phyloP scores from a whole-genome alignment of 2,888 invertebrate genomes.

The Pachydiplax longipennis region DNA sequence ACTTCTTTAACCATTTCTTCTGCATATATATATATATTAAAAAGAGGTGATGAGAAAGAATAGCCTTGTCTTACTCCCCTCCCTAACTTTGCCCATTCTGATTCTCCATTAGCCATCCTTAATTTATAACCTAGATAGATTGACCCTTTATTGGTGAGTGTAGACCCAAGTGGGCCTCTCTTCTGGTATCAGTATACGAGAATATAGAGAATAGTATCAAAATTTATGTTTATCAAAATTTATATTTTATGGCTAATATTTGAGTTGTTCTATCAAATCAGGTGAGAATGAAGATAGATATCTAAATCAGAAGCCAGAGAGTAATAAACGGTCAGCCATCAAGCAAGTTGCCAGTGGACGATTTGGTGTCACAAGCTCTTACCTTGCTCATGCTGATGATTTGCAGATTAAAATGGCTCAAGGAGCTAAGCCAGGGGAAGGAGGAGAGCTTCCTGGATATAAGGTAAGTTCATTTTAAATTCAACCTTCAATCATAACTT shows the following conservation, averaged over 20 bases:
- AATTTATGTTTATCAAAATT: no score
- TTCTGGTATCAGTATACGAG: no score
- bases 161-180: no score
- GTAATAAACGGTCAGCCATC: conserved; percentile 90
- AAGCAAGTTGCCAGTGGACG: conserved; percentile 99
- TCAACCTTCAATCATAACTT: conserved; percentile 3
- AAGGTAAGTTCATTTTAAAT: conserved; percentile 61
- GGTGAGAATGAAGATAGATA: conserved; percentile 72
- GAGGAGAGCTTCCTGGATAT: conserved; percentile 93
- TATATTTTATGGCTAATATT: no score
- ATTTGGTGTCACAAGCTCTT: conserved; percentile 97
- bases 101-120: no score
- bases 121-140: no score
- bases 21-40: no score
- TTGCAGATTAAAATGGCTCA: conserved; percentile 99
- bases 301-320: conserved; percentile 78
- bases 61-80: no score
- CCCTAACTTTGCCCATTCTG: background rate
- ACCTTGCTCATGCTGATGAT: conserved; percentile 97
- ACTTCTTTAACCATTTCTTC: no score
- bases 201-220: no score
- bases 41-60: no score
- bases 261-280: conserved; percentile 44
- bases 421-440: conserved; percentile 99
- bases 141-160: no score